Evolutionary conservation across 2,888 invertebrate species (phyloP).

Genomic region (Torymus aiolomorphi): DNA sequence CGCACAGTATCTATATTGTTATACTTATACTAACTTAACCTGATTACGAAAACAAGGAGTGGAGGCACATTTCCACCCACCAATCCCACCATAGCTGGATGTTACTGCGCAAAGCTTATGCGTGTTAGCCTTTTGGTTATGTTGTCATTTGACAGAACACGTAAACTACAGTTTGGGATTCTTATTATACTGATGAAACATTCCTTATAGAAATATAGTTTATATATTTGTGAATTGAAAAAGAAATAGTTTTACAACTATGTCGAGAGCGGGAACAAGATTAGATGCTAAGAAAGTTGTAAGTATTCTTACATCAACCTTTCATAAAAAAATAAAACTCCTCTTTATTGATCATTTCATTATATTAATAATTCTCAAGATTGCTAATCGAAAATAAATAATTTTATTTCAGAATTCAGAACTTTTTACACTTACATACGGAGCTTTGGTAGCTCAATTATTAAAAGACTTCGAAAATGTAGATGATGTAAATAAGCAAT

Average conservation of each 20-base stretch:
- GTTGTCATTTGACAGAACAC: background rate
- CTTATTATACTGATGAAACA: too few species aligned
- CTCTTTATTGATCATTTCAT: background rate
- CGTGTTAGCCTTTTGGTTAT: conserved; percentile 27
- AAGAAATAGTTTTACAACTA: conserved; percentile 65
- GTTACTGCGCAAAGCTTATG: conserved; percentile 1
- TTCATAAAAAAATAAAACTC: background rate
- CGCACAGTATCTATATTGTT: too few species aligned
- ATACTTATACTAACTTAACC: too few species aligned
- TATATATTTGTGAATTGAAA: too few species aligned
- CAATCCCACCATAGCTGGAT: too few species aligned
- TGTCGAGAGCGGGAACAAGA: conserved; percentile 84
- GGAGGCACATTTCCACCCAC: background rate
- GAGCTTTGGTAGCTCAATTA: conserved; percentile 97
- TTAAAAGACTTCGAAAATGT: conserved; percentile 96
- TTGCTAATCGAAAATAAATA: background rate
- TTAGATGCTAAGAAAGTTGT: conserved; percentile 88
- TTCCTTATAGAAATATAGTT: too few species aligned
- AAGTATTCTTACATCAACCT: conserved; percentile 69
- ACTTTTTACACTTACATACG: conserved; percentile 97
- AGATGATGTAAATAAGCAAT: conserved; percentile 97
- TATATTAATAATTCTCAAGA: background rate
- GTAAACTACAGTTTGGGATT: too few species aligned
- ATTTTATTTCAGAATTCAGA: conserved; percentile 89
- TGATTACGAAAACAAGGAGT: background rate